phyloP scores from a whole-genome alignment of 1,140 invertebrate genomes.

The Sycophila sp. region DNA sequence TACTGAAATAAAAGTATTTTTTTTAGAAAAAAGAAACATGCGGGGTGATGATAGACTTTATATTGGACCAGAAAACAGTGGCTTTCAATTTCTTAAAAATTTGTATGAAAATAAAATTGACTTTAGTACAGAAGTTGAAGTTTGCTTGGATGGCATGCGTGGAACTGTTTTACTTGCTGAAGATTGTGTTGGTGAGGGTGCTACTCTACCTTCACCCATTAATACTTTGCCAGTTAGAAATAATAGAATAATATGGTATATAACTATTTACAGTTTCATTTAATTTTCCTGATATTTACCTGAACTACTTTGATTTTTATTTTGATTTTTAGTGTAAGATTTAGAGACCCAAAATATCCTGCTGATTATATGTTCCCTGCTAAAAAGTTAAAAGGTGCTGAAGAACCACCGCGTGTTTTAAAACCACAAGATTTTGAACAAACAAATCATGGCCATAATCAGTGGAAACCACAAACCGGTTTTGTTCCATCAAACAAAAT shows the following conservation, averaged over 20 bases:
- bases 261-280: too few species aligned
- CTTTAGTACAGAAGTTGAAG: slow-evolving; percentile 65
- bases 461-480: slow-evolving; percentile 80
- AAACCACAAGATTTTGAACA: slow-evolving; percentile 82
- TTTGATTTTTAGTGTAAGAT: slow-evolving; percentile 76
- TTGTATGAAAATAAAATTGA: slow-evolving; percentile 73
- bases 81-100: slow-evolving; percentile 76
- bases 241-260: slow-evolving; percentile 67
- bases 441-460: slow-evolving; percentile 70
- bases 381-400: slow-evolving; percentile 73
- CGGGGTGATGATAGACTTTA: slow-evolving; percentile 85
- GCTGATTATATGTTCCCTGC: slow-evolving; percentile 83
- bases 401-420: slow-evolving; percentile 78
- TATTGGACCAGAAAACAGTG: slow-evolving; percentile 74
- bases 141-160: slow-evolving; percentile 76
- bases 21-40: slow-evolving; percentile 70
- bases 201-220: slow-evolving; percentile 77
- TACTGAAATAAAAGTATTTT: slow-evolving; percentile 16
- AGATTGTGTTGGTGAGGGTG: slow-evolving; percentile 73
- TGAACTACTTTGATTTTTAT: slow-evolving; percentile 41
- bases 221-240: slow-evolving; percentile 69
- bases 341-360: slow-evolving; percentile 82
- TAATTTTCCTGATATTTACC: slow-evolving; percentile 23
- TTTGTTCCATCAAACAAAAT: slow-evolving; percentile 73
- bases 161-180: slow-evolving; percentile 78